These are phyloP conservation scores for Netelia melanura DNA, from an alignment of 2,888 invertebrate species.

Conservation along the genomic window DNA sequence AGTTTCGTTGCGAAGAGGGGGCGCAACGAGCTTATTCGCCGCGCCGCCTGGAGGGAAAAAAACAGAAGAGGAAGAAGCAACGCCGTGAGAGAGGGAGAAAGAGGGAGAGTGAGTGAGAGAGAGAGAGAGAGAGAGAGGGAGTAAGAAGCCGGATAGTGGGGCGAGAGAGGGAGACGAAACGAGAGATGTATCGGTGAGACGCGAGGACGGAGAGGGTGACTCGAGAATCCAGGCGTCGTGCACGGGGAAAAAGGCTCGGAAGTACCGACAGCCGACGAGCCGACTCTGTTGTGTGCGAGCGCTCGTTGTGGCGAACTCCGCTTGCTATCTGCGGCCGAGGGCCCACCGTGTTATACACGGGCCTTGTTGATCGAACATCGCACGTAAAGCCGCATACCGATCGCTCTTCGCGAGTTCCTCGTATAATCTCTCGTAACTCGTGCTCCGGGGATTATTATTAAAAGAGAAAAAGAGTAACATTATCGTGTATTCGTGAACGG, in stretches of 20 bases:
- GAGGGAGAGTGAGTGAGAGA: not conserved
- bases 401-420: not conserved
- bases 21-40: conserved; percentile 54
- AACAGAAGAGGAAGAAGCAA: conserved; percentile 18
- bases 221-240: conserved; percentile 66
- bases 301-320: conserved; percentile 26
- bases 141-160: not conserved
- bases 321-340: not conserved
- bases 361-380: not conserved
- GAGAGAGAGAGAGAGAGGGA: conserved; percentile 41
- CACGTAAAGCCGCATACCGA: not conserved
- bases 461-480: not conserved
- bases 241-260: conserved; percentile 55
- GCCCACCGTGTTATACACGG: not conserved
- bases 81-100: conserved; percentile 47
- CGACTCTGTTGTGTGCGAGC: conserved; percentile 43
- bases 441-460: not conserved
- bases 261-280: conserved; percentile 46
- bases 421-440: not conserved
- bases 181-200: conserved; percentile 11
- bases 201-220: conserved; percentile 57
- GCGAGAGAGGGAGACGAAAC: conserved; percentile 9
- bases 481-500: not conserved
- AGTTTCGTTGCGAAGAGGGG: conserved; percentile 66
- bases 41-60: conserved; percentile 31